Percentiles rank a stretch among this genome's conserved stretches.
phyloP scores from a whole-genome alignment of 2,888 invertebrate species.

The Physocephala rufipes region DNA sequence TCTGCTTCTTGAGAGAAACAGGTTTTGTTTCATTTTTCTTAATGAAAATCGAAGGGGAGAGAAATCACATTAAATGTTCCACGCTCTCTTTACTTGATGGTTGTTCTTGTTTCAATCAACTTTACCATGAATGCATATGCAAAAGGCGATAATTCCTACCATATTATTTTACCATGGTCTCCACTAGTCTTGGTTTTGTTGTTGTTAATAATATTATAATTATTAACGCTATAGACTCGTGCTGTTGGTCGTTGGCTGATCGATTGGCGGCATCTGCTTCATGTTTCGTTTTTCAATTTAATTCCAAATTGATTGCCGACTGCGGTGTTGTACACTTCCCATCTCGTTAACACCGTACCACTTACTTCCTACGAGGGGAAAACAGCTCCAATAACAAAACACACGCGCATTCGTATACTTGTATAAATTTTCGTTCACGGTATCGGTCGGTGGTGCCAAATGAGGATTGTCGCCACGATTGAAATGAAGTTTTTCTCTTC shows the following conservation, averaged over 20 bases:
- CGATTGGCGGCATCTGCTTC: too few species aligned
- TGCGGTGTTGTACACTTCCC: neutral
- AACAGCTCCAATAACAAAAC: neutral
- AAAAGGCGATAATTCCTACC: too few species aligned
- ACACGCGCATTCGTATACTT: neutral
- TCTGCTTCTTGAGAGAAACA: too few species aligned
- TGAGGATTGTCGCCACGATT: conserved; percentile 17
- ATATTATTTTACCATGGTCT: neutral
- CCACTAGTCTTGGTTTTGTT: neutral
- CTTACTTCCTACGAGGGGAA: neutral
- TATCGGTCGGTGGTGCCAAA: too few species aligned
- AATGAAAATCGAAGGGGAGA: neutral
- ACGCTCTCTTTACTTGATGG: neutral
- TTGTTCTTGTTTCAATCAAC: neutral
- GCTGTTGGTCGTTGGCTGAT: too few species aligned
- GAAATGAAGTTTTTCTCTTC: conserved; percentile 30
- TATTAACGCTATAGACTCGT: conserved; percentile 10
- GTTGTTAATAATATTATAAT: conserved; percentile 20
- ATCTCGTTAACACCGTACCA: neutral
- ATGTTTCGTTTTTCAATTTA: conserved; percentile 28
- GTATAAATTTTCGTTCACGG: neutral
- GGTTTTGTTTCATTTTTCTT: too few species aligned
- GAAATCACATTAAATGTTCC: conserved; percentile 13
- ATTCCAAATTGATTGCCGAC: conserved; percentile 31
- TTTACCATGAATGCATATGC: too few species aligned